phyloP scores from a whole-genome alignment of 2,797 vertebrate genomes.

The Myoxocephalus aenaeus region DNA sequence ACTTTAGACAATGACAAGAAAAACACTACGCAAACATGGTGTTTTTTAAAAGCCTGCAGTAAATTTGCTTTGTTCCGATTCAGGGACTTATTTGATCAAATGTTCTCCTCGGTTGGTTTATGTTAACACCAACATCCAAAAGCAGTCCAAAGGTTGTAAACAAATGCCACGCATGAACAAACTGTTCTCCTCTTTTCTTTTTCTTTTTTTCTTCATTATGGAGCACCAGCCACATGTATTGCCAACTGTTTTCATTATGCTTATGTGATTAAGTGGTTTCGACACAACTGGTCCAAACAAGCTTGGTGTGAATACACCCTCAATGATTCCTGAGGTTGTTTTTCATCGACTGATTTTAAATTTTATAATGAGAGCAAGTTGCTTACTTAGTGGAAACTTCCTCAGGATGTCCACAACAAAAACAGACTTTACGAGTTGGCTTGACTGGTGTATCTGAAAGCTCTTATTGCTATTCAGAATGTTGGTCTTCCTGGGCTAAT shows the following conservation, averaged over 20 bases:
- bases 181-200: background rate
- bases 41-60: background rate
- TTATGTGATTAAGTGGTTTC: background rate
- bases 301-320: background rate
- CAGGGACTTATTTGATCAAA: background rate
- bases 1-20: background rate
- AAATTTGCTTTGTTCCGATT: background rate
- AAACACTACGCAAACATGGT: background rate
- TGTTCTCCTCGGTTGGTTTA: background rate
- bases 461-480: background rate
- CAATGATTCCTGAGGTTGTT: background rate
- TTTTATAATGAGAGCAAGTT: background rate
- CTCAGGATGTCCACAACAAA: conserved; percentile 4
- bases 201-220: background rate
- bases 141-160: background rate
- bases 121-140: background rate
- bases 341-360: background rate
- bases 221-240: background rate
- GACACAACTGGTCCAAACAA: background rate
- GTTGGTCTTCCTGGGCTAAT: background rate
- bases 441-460: background rate
- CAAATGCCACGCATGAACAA: background rate
- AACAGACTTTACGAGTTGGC: background rate
- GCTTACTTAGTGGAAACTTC: background rate
- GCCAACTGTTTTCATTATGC: background rate